Evolutionary conservation across 2,113 vertebrate species (phyloP), one percentile per base, ranked within the genome.

Genomic region (Carassius gibelio): DNA sequence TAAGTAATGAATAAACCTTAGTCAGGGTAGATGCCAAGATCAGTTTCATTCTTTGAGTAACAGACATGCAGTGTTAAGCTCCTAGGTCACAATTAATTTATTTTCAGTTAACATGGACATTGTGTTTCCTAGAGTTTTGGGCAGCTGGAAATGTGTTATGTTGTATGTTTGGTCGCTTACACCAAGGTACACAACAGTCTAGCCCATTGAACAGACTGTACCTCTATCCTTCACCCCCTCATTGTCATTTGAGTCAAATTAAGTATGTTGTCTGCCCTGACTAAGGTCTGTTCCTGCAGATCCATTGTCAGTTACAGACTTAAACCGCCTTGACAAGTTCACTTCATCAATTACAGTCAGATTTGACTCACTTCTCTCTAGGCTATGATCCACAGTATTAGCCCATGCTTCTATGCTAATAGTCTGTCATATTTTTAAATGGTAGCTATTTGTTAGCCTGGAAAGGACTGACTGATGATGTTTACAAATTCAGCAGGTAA

Each of bases 401-500:
- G 87, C 78, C 82, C 85, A 81, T 85, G 87, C 84, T 87, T 88
- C 91, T 87, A 91, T 94, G 92, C 88, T 92, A 93, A 93, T 89
- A 85, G 92, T 89, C 90, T 91, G 86, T 92, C 92, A 93, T 93
- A 91, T 93, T 89, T 89, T 88, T 86, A 89, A 90, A 89, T 89
- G 77, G 83, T 84, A 85, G 85, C 86, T 90, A 91, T 94, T 94
- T 91, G 87, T 91, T 88, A 91, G 57, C 82, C 75, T 30, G 78
- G 34, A 83, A 77, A 84, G 88, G 84, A 90, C 88, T 92, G 91
- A 94, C 94, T 93, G 90, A 90, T 90, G 92, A 84, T 93, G 91
- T 93, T 94, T 92, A 93, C 90, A 88, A 89, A 93, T 94, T 92
- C 91, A 90, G 91, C 87, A 91, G 91, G 91, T 93, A 90, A 83